Conservation (phyloP, 2,797 vertebrate species). For the Todus mexicanus region DNA sequence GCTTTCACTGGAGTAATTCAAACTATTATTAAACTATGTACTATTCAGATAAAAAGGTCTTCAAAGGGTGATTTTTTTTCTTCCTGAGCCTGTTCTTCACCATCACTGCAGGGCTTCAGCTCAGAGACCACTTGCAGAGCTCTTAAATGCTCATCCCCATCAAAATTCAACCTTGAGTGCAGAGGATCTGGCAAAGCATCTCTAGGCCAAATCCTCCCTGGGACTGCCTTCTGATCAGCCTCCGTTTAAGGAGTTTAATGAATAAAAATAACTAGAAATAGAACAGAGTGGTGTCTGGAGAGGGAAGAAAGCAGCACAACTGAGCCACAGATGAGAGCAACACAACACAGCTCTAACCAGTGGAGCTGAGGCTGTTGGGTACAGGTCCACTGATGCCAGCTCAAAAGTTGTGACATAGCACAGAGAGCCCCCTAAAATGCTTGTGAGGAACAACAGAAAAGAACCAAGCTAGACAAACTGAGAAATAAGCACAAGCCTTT, state of each 20-base stretch:
- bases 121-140: conserved; percentile 2
- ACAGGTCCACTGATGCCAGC: neutral
- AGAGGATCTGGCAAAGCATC: neutral
- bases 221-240: neutral
- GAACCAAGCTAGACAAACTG: neutral
- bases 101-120: neutral
- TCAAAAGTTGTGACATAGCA: neutral
- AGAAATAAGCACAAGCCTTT: neutral
- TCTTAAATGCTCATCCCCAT: neutral
- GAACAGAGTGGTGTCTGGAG: neutral
- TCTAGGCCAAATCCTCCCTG: neutral
- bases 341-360: neutral
- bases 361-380: neutral
- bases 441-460: neutral
- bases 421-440: neutral
- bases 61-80: neutral
- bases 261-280: neutral
- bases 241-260: neutral
- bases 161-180: neutral
- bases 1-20: conserved; percentile 60
- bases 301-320: neutral
- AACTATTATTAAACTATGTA: conserved; percentile 62
- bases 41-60: conserved; percentile 45
- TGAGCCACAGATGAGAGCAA: neutral
- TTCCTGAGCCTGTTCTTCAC: neutral